A percentile compares a stretch with the other conserved stretches of the same genome.
phyloP scores from a whole-genome alignment of 2,888 invertebrate species.

The Drosophila hamatofila region DNA sequence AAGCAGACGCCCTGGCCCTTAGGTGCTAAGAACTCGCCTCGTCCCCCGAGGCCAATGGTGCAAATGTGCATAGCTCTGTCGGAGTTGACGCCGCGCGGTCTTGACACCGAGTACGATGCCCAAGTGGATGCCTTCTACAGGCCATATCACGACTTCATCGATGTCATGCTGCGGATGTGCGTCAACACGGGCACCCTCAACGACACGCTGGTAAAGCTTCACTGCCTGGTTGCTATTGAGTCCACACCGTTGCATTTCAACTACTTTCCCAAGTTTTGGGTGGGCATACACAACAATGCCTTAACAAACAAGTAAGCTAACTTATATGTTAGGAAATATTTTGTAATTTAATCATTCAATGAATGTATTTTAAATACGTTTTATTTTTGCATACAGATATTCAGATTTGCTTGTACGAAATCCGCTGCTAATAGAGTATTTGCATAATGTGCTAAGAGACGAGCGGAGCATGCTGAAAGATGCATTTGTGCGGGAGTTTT shows the following conservation, averaged over 20 bases:
- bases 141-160: conserved; percentile 96
- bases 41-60: conserved; percentile 92
- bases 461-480: conserved; percentile 94
- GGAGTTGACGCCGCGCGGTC: conserved; percentile 88
- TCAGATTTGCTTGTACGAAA: conserved; percentile 93
- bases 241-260: conserved; percentile 94
- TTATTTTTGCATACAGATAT: conserved; percentile 86
- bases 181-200: conserved; percentile 95
- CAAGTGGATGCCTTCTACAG: conserved; percentile 91
- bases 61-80: conserved; percentile 93
- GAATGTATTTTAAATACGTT: too few species aligned
- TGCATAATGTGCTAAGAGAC: conserved; percentile 95
- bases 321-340: too few species aligned
- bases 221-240: conserved; percentile 96
- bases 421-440: conserved; percentile 94
- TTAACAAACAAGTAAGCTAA: conserved; percentile 85
- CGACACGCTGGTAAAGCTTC: conserved; percentile 93
- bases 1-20: conserved; percentile 86
- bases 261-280: conserved; percentile 96
- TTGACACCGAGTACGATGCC: conserved; percentile 91
- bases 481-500: conserved; percentile 93
- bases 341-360: too few species aligned
- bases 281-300: conserved; percentile 91
- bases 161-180: conserved; percentile 93
- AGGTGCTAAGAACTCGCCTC: conserved; percentile 88